A percentile compares a stretch with the other conserved stretches of the same genome.
Conservation (phyloP, 2,797 vertebrate genomes). For the Centroberyx gerrardi region DNA sequence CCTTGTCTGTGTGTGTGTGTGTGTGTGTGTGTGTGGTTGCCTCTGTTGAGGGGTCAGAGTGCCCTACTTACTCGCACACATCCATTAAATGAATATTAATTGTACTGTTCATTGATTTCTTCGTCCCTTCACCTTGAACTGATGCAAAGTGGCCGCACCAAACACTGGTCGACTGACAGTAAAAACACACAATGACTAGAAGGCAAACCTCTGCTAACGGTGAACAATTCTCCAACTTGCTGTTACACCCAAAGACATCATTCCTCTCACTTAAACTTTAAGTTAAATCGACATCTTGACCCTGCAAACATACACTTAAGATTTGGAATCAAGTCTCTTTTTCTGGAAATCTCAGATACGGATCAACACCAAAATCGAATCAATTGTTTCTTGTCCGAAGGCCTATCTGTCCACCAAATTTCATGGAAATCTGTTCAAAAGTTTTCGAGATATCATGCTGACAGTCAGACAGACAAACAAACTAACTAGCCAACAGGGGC, state of each 20-base stretch:
- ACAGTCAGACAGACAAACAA: slow-evolving; percentile 13
- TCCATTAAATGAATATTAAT: no score
- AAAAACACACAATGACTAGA: background rate
- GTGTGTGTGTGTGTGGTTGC: background rate
- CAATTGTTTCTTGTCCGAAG: background rate
- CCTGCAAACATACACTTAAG: background rate
- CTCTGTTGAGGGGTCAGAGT: slow-evolving; percentile 2
- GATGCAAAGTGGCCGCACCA: no score
- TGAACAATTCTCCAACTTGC: no score
- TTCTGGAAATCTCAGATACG: background rate
- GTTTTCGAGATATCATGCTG: background rate
- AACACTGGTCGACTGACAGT: background rate
- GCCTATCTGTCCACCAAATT: slow-evolving; percentile 1
- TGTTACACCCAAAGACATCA: no score
- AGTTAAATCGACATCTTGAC: no score
- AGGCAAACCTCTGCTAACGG: background rate
- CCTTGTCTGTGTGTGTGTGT: slow-evolving; percentile 28
- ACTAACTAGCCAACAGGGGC: no score
- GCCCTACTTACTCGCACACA: slow-evolving; percentile 11
- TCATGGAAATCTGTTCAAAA: background rate
- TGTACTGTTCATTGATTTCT: background rate
- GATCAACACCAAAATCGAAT: background rate
- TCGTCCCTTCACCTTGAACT: slow-evolving; percentile 14
- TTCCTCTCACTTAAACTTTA: no score
- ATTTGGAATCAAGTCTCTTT: background rate